Evolutionary conservation across 2,888 invertebrate genomes (phyloP).

Genomic region (Notocelia uddmanniana): DNA sequence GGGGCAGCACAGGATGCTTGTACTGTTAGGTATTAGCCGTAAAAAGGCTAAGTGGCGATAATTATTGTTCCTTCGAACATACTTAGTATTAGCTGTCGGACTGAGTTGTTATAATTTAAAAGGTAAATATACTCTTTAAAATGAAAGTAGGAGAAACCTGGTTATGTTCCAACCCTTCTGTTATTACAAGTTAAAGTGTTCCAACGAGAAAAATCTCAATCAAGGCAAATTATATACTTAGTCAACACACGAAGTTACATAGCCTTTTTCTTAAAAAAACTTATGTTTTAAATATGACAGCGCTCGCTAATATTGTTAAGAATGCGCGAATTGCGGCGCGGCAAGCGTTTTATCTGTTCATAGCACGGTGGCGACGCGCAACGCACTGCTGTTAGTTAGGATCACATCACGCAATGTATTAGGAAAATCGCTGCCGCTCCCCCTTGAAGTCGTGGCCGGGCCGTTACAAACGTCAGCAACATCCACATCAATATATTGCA

Average conservation of each 20-base stretch:
- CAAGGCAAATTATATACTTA: background rate
- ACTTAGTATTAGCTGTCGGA: background rate
- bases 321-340: no score
- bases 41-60: slow-evolving; percentile 29
- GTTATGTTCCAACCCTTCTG: background rate
- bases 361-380: no score
- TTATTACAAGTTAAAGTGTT: background rate
- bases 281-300: no score
- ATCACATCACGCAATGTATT: no score
- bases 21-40: slow-evolving; percentile 27
- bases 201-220: background rate
- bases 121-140: background rate
- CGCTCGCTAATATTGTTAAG: no score
- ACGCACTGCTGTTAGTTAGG: no score
- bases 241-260: no score
- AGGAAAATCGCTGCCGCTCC: no score
- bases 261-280: no score
- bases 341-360: no score
- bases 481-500: background rate
- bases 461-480: background rate
- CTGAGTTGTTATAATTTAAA: background rate
- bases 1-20: slow-evolving; percentile 11
- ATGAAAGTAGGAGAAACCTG: background rate
- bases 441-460: no score
- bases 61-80: slow-evolving; percentile 13